phyloP scores from a whole-genome alignment of 2,113 vertebrate genomes.

The Eurystomus gularis region DNA sequence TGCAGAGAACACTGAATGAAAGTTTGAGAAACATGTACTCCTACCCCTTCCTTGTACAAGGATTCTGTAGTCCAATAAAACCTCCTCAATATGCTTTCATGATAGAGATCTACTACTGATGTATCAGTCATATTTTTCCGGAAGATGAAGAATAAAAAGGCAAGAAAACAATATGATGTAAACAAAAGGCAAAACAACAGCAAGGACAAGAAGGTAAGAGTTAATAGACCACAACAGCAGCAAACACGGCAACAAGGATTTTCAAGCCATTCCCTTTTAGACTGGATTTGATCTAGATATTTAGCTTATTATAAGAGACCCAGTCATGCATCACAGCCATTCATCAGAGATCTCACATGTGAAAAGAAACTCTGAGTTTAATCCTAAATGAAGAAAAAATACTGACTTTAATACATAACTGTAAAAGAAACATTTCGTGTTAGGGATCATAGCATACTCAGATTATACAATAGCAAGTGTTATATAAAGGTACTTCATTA shows the following conservation, averaged over 20 bases:
- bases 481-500: not conserved
- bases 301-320: not conserved
- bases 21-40: not conserved
- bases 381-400: slow-evolving; percentile 41
- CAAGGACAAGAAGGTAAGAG: not conserved
- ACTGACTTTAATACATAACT: not conserved
- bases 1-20: not conserved
- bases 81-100: not conserved
- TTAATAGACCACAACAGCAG: not conserved
- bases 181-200: not conserved
- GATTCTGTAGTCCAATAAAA: not conserved
- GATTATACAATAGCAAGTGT: not conserved
- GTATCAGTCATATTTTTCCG: not conserved
- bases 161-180: not conserved
- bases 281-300: slow-evolving; percentile 1
- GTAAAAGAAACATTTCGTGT: not conserved
- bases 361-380: slow-evolving; percentile 6
- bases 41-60: not conserved
- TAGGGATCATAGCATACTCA: not conserved
- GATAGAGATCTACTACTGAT: not conserved
- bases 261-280: not conserved
- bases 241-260: not conserved
- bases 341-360: not conserved
- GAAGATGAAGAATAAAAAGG: not conserved
- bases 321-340: slow-evolving; percentile 7